Conservation (phyloP, 1,140 invertebrate genomes). For the Drosophila azteca region DNA sequence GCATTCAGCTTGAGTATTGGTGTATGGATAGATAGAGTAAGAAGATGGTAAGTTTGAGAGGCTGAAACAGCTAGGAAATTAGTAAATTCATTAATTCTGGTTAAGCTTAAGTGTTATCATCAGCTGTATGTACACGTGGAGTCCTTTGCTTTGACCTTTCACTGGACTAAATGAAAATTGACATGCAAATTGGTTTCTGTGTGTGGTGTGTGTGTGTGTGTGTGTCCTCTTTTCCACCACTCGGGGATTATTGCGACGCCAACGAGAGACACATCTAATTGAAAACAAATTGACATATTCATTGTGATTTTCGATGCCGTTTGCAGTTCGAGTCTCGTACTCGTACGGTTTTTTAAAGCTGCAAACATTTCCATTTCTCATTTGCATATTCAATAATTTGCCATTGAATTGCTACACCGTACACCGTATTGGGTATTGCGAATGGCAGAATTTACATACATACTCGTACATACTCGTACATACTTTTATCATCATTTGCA, state of each 20-base stretch:
- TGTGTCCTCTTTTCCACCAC: slow-evolving; percentile 38
- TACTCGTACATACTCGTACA: slow-evolving; percentile 22
- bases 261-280: slow-evolving; percentile 60
- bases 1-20: slow-evolving; percentile 20
- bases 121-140: slow-evolving; percentile 55
- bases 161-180: slow-evolving; percentile 61
- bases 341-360: slow-evolving; percentile 44
- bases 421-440: background rate
- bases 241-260: slow-evolving; percentile 46
- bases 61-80: slow-evolving; percentile 31
- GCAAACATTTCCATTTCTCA: slow-evolving; percentile 41
- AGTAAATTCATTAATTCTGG: slow-evolving; percentile 27
- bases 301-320: slow-evolving; percentile 57
- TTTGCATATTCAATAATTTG: slow-evolving; percentile 51
- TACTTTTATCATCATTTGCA: slow-evolving; percentile 39
- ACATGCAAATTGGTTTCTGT: slow-evolving; percentile 33
- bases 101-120: slow-evolving; percentile 18
- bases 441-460: slow-evolving; percentile 2
- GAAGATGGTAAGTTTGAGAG: slow-evolving; percentile 17
- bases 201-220: slow-evolving; percentile 17
- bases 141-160: slow-evolving; percentile 22
- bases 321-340: slow-evolving; percentile 22
- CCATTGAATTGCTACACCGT: slow-evolving; percentile 13
- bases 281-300: slow-evolving; percentile 76
- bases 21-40: background rate